Percentiles rank a stretch among this genome's conserved stretches.
These are phyloP conservation scores for Trachelus troglodyta DNA, from an alignment of 2,888 invertebrate genomes.

Conservation along the genomic window DNA sequence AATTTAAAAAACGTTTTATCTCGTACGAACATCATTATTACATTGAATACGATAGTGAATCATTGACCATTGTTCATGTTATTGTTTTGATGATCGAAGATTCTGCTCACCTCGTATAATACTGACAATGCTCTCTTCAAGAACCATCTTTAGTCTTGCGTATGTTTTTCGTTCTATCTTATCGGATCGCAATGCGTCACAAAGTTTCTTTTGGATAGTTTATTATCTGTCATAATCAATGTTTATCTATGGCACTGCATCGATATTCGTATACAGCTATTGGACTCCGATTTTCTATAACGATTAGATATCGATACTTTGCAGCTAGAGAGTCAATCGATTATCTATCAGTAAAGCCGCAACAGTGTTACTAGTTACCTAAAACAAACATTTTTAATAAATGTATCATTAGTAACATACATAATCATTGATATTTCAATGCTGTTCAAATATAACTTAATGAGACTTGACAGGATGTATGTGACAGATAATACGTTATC, in stretches of 20 bases:
- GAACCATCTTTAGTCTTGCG: not conserved
- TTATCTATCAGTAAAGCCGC: not conserved
- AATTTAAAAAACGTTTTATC: not conserved
- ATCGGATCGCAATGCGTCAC: constrained; percentile 1
- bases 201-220: not conserved
- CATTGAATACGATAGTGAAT: not conserved
- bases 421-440: not conserved
- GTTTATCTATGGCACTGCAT: not conserved
- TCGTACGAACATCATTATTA: not conserved
- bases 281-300: not conserved
- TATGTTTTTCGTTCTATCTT: not conserved
- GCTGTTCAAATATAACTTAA: not conserved
- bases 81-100: not conserved
- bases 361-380: not conserved
- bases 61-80: not conserved
- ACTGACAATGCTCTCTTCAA: not conserved
- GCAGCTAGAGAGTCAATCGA: not conserved
- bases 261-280: not conserved
- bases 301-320: not conserved
- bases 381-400: not conserved
- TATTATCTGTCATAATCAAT: not conserved
- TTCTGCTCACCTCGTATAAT: not conserved
- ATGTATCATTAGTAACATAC: not conserved
- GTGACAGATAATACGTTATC: not conserved
- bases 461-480: not conserved